Base-by-base conservation (phyloP, 35 echinoderm and acorn worm species). In the Lytechinus pictus region DNA sequence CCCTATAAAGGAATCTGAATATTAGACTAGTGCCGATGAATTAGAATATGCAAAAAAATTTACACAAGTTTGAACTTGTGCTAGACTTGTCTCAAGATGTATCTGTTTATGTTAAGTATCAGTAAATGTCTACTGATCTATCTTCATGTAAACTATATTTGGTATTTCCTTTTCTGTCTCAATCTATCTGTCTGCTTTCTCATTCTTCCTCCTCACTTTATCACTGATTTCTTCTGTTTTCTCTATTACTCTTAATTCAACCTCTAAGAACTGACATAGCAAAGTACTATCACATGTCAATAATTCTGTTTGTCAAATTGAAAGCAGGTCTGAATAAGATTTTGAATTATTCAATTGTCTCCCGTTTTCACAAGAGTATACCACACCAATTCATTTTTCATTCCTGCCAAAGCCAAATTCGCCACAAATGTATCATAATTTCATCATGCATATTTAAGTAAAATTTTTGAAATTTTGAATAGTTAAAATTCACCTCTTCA, bases 301-400 rank as follows among this genome's bases (percentile, higher is more conserved):
- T 79, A 14, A 19, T 79, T 79, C 66, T 79, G 19, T 3, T 6
- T 24, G 1, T 79, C 66, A 79, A 79, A 79, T 79, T 79, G 66
- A 24, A 79, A 79, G 66, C 66, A 79, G 66, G 66, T 14, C 66
- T 7, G 21, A n/a, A 79, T 79, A 16, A 79, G 21, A 79, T 19
- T 24, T 79, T 79, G 66, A 79, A 79, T 79, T 79, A 79, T 79
- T 24, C 66, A 79, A 79, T 79, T 79, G 66, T 79, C 66, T 79
- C 66, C 66, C n/a, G 66, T 79, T n/a, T 79, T 79, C 66, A 79
- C 66, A 79, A 79, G 66, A 79, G n/a, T 24, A 79, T 79, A 79
- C 66, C 21, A n/a, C 21, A 79, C 66, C 66, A 16, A 79, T 79
- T 16, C n/a, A 24, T 79, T 24, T 24, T 79, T 79, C n/a, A 79